phyloP scores from a whole-genome alignment of 1,140 invertebrate genomes.

The Bombus fervidus region DNA sequence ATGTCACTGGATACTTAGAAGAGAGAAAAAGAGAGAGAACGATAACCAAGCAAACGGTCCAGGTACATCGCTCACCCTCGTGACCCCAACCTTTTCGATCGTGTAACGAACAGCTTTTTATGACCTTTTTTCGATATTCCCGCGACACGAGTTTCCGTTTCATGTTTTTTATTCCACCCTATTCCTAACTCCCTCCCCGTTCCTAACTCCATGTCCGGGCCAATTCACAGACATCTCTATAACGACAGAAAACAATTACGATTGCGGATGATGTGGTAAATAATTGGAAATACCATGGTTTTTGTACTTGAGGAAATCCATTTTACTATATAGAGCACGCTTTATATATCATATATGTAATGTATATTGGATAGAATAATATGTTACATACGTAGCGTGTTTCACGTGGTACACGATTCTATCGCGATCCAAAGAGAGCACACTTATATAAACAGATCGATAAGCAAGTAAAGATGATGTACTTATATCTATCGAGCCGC shows the following conservation, averaged over 20 bases:
- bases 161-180: not conserved
- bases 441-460: constrained; percentile 45
- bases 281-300: not conserved
- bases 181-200: too few relatives aligned
- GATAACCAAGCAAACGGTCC: not conserved
- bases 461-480: constrained; percentile 46
- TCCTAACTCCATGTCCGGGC: too few relatives aligned
- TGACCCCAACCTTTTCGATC: constrained; percentile 36
- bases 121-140: constrained; percentile 29
- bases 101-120: constrained; percentile 4
- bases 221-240: not conserved
- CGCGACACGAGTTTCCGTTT: constrained; percentile 1
- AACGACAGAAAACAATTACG: not conserved
- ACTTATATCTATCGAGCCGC: constrained; percentile 37
- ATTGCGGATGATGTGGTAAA: not conserved
- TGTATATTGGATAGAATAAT: constrained; percentile 17
- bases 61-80: constrained; percentile 22
- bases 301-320: constrained; percentile 8
- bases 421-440: constrained; percentile 43
- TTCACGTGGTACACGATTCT: constrained; percentile 3
- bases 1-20: not conserved
- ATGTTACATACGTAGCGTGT: constrained; percentile 30
- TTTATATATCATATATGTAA: constrained; percentile 17
- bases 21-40: not conserved
- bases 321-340: not conserved